phyloP scores from a whole-genome alignment of 2,113 vertebrate genomes.

The Peucedramus taeniatus region DNA sequence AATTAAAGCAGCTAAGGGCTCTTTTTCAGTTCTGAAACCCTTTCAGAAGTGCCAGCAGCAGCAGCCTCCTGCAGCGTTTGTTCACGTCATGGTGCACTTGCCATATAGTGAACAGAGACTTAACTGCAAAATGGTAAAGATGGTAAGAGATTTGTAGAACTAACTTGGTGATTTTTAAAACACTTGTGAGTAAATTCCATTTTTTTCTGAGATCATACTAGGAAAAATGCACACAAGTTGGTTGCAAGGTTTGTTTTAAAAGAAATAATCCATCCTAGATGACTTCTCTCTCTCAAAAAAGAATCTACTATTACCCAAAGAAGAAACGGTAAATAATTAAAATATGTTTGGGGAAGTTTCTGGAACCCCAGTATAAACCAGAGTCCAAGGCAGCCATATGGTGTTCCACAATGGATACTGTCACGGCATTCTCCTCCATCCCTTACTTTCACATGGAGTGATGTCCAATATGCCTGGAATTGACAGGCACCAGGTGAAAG shows the following conservation, averaged over 20 bases:
- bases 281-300: neutral
- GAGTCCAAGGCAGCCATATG: neutral
- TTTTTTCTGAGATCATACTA: neutral
- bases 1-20: neutral
- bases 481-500: neutral
- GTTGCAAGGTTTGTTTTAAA: neutral
- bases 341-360: neutral
- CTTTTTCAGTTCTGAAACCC: neutral
- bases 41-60: neutral
- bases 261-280: neutral
- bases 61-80: neutral
- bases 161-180: neutral
- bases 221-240: neutral
- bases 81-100: rapidly evolving
- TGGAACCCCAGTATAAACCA: neutral
- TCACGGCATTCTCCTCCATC: neutral
- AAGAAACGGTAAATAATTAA: neutral
- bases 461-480: neutral
- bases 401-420: neutral
- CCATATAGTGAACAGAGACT: rapidly evolving
- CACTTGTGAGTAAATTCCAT: neutral
- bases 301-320: neutral
- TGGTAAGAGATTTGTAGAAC: neutral
- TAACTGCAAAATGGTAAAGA: neutral
- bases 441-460: neutral